Evolutionary conservation across 1,140 invertebrate species (phyloP).

Genomic region (Cydia amplana): DNA sequence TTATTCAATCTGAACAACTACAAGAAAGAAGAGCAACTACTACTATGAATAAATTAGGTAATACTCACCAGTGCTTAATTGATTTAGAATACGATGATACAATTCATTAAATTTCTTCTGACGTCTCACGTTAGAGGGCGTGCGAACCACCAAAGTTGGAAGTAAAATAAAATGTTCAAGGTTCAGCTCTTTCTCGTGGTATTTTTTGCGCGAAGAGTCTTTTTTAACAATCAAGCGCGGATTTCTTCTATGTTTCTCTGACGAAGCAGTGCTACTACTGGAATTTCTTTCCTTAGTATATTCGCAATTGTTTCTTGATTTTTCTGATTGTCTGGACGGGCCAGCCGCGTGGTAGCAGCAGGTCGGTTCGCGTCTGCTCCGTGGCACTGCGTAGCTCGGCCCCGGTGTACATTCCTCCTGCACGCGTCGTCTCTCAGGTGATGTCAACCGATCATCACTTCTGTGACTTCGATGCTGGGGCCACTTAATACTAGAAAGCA

Average conservation of each 20-base stretch:
- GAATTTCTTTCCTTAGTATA: conserved; percentile 40
- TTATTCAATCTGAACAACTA: no score
- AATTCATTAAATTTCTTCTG: conserved; percentile 73
- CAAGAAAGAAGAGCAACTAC: no score
- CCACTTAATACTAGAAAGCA: conserved; percentile 43
- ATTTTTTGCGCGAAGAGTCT: conserved; percentile 55
- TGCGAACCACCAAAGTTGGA: conserved; percentile 71
- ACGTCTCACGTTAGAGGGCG: conserved; percentile 70
- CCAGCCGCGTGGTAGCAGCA: conserved; percentile 60
- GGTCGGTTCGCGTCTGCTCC: conserved; percentile 53
- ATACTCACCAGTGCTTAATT: conserved; percentile 55
- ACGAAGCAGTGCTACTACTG: conserved; percentile 51
- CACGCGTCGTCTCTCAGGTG: conserved; percentile 41
- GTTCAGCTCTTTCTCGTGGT: conserved; percentile 56
- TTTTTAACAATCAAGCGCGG: conserved; percentile 65
- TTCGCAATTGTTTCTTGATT: not conserved
- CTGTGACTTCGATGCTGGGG: conserved; percentile 45
- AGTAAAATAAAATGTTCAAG: conserved; percentile 70
- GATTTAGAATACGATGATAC: conserved; percentile 69
- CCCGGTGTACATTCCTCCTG: conserved; percentile 58
- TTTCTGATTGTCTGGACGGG: conserved; percentile 39
- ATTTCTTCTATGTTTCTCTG: conserved; percentile 45
- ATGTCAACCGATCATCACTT: conserved; percentile 52
- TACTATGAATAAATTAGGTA: not conserved
- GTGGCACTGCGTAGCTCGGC: conserved; percentile 50